phyloP scores from a whole-genome alignment of 2,113 vertebrate genomes.

The Antechinus flavipes region DNA sequence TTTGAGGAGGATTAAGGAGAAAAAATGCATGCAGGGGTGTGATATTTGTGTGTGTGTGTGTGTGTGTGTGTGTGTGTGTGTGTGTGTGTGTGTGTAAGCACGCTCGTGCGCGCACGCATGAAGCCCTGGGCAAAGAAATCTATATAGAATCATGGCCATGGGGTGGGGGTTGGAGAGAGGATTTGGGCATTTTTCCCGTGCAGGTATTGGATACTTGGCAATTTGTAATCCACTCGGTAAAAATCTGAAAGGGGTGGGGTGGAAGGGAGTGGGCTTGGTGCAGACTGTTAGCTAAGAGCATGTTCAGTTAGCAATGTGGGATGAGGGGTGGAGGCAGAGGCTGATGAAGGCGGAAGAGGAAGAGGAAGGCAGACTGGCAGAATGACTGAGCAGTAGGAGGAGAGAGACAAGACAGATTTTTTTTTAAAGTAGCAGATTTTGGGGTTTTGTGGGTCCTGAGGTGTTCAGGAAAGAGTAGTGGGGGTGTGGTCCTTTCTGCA shows the following conservation, averaged over 20 bases:
- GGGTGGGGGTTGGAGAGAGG: conserved; percentile 43
- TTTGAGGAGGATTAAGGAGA: conserved; percentile 61
- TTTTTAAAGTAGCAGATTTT: conserved; percentile 45
- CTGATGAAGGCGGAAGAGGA: conserved; percentile 69
- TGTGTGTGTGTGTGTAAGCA: background rate
- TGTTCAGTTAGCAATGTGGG: conserved; percentile 78
- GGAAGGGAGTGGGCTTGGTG: conserved; percentile 47
- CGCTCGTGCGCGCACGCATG: background rate
- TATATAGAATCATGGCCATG: conserved; percentile 58
- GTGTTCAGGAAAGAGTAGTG: background rate
- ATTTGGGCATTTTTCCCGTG: conserved; percentile 68
- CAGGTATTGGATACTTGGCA: conserved; percentile 76
- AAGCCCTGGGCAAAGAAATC: conserved; percentile 44
- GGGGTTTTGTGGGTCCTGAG: conserved; percentile 30
- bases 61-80: conserved; percentile 27
- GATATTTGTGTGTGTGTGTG: conserved; percentile 44
- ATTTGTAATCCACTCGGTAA: conserved; percentile 77
- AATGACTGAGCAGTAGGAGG: conserved; percentile 65
- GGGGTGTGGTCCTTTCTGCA: conserved; percentile 28
- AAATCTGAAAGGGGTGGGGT: conserved; percentile 73
- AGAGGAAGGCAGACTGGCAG: conserved; percentile 69
- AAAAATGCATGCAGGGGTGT: conserved; percentile 71
- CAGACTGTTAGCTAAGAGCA: conserved; percentile 79
- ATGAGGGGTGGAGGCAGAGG: conserved; percentile 74
- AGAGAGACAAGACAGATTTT: conserved; percentile 51